Evolutionary conservation across 2,888 invertebrate species (phyloP), one percentile per base, ranked within the genome.

Genomic region (Trileptium ribeirensis): DNA sequence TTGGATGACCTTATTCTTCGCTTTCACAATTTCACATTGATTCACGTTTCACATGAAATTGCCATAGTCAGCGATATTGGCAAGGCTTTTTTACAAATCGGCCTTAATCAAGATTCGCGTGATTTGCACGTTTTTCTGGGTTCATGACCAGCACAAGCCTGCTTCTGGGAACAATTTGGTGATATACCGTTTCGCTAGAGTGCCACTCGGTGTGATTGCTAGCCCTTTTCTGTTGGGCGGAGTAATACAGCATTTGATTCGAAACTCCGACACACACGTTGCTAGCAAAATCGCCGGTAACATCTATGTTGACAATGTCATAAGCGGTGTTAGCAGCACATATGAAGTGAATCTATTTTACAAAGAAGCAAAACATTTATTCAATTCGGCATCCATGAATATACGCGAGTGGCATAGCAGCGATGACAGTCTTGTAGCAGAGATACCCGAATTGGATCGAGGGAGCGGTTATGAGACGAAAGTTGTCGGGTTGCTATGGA

Each of bases 181-280:
- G 1, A 36, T 74, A 0, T 79, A 81, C 1, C 81, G 85, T n/a
- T 86, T 85, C 82, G 40, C 67, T 0, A 29, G 83, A 3, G 70
- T 86, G 0, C 84, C 84, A 1, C 85, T 85, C 51, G 85, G 85
- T 15, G 67, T 84, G 0, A 79, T 51, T 1, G 67, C 74, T 0
- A 77, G 79, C 15, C 85, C 85, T 0, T 84, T 81, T 67, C 39
- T 85, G 31, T 80, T 85, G n/a, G 79, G 74, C 0, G 79, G 67
- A 0, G 67, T 83, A 0, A 82, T 86, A 8, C 74, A 81, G n/a
- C 33, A 75, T 24, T 83, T 82, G 38, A 67, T 70, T 3, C 31
- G 8, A 37, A 2, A 77, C 3, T 34, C 33, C 2, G 77, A 37
- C 36, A 37, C 29, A 3, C 34, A 2, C 8, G 77, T 77, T 15